Evolutionary conservation across 2,888 invertebrate species (phyloP).

Genomic region (Arctia plantaginis): DNA sequence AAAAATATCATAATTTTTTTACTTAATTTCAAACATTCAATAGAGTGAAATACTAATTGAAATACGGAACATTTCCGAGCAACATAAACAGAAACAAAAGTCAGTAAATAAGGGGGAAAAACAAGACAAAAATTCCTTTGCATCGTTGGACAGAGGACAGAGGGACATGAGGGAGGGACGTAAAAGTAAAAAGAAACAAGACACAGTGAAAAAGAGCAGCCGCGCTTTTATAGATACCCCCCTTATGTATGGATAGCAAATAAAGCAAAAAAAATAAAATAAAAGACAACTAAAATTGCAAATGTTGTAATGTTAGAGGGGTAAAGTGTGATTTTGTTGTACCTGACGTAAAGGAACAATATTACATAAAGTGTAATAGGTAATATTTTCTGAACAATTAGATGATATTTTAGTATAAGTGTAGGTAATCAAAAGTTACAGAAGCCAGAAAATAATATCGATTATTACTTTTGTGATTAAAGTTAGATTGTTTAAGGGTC

Average conservation of each 20-base stretch:
- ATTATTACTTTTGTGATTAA: neutral
- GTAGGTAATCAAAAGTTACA: neutral
- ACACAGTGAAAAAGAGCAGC: slow-evolving; percentile 78
- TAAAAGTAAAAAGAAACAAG: slow-evolving; percentile 80
- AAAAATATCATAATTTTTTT: neutral
- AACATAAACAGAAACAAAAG: slow-evolving; percentile 50
- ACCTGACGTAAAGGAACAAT: neutral
- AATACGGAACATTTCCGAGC: slow-evolving; percentile 38
- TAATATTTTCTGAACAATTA: neutral
- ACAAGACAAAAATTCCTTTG: slow-evolving; percentile 60
- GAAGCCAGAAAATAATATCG: neutral
- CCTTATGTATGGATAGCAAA: slow-evolving; percentile 49
- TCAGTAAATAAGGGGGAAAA: slow-evolving; percentile 41
- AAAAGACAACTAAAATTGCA: neutral
- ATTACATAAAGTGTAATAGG: neutral
- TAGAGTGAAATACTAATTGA: slow-evolving; percentile 39
- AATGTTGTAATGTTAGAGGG: neutral
- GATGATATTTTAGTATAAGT: neutral
- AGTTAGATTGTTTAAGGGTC: neutral
- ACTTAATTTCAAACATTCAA: neutral
- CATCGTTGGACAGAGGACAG: slow-evolving; percentile 62
- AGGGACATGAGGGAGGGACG: slow-evolving; percentile 54
- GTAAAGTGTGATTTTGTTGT: neutral
- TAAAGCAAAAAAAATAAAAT: neutral
- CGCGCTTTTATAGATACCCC: slow-evolving; percentile 76